Evolutionary conservation across 2,113 vertebrate species (phyloP), one percentile per base, ranked within the genome.

Genomic region (Eubucco bourcierii): DNA sequence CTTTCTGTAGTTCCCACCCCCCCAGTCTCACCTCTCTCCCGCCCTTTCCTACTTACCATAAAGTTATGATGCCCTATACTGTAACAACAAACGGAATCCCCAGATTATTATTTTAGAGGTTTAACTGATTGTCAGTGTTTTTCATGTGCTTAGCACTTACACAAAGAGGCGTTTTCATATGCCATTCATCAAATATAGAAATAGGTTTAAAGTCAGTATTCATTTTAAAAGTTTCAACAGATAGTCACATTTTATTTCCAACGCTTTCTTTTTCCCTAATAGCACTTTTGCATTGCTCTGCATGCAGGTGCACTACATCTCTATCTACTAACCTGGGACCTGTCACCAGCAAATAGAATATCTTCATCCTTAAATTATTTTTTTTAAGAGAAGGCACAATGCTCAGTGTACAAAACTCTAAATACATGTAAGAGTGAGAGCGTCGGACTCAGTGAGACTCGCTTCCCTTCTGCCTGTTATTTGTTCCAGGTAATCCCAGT

Each of bases 101-200:
- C 84, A 94, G 83, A 94, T 95, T 93, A 94, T 94, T 93, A 88
- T 97, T 96, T 94, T 86, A 92, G 66, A 94, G 70, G 39, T 18
- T 96, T 92, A 94, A 94, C 60, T 46, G 73, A 94, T 86, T 95
- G 79, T 92, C 66, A 58, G 25, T 86, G 76, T 94, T 95, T 95
- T 79, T 95, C 76, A 86, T 75, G 31, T 44, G 31, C 82, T 86
- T 86, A 91, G 68, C 58, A 93, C 44, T 92, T 81, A 46, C 16
- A 92, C 87, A 95, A 95, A 96, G 84, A 90, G 31, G 27, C 56
- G 87, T 95, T 97, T 94, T 95, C 66, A 44, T 72, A 33, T 31
- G 59, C 72, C 89, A 92, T 84, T 93, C 88, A 87, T 66, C 85
- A 94, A 90, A 81, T 50, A 85, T 14, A 94, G 74, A 90, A 96